Evolutionary conservation across 2,888 invertebrate genomes (phyloP), one percentile per base, ranked within the genome.

Genomic region (Drosophila limbata): DNA sequence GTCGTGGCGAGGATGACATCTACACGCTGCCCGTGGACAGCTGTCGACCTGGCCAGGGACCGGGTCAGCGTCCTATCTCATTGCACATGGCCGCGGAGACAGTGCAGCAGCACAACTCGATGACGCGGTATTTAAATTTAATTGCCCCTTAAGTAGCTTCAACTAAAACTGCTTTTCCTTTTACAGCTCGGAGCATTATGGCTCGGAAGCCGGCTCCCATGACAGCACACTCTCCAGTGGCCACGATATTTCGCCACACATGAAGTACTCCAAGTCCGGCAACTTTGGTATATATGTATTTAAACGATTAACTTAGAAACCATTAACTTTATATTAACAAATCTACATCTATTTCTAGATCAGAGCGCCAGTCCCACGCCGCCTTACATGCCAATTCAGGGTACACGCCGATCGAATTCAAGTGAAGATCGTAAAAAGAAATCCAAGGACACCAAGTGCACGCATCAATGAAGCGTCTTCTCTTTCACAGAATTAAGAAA

Each of bases 321-420:
- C 13, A 5, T 10, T 0, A 25, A 45, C 25, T 39, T 19, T 25
- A 39, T 44, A 48, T 50, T 67, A 65, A 48, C 19, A 35, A 13
- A 64, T 61, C 11, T 75, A 48, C 0, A 33, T 33, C 8, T 5
- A 17, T 4, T 4, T 31, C 15, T 60, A 86, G 95, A 95, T 79
- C 93, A 93, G 77, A 90, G 81, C 77, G 93, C 93, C 47, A 93
- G 93, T 76, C 93, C 94, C 45, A 94, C 94, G 44, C 95, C 95
- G 8, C 95, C 96, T 61, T 96, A 96, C 88, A 96, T 96, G 96
- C 96, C 96, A 51, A 95, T 96, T 85, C 96, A 95, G 91, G 96
- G 96, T 51, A 96, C 96, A 84, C 93, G 96, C 69, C 93, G 96
- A 80, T 93, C 95, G n/a, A 94, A 95, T 69, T 93, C 94, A 68